Conservation (phyloP, 2,113 vertebrate genomes). For the Oceanites oceanicus region DNA sequence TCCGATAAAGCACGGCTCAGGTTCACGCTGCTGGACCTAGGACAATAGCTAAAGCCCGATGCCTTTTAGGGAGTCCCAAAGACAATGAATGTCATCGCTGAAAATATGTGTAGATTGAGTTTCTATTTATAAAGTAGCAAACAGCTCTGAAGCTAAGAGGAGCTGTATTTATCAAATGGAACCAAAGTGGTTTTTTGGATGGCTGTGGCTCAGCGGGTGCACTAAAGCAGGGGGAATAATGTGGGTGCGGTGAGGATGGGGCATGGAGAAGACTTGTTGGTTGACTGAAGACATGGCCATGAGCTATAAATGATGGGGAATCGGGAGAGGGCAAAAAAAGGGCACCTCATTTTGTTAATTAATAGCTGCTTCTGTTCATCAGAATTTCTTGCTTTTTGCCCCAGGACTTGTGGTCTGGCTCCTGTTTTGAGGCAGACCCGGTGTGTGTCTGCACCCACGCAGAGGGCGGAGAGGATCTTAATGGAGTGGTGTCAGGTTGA, state of each 20-base stretch:
- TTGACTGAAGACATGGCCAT: background rate
- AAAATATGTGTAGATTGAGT: slow-evolving; percentile 71
- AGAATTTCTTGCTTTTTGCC: background rate
- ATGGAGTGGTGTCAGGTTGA: background rate
- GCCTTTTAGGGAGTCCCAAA: slow-evolving; percentile 79
- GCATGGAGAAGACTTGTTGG: background rate
- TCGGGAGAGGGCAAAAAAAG: background rate
- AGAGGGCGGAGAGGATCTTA: background rate
- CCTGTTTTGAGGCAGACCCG: background rate
- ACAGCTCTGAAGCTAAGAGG: background rate
- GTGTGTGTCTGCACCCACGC: background rate
- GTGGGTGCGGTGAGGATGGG: background rate
- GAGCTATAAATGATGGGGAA: background rate
- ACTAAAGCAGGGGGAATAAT: background rate
- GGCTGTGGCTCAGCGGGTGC: background rate
- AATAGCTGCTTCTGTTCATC: background rate
- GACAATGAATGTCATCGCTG: slow-evolving; percentile 69
- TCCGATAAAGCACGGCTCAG: background rate
- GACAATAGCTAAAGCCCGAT: slow-evolving; percentile 23
- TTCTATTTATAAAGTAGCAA: slow-evolving; percentile 74
- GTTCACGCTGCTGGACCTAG: background rate
- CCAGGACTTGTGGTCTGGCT: background rate
- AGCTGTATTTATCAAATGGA: background rate
- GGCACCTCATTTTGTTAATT: background rate
- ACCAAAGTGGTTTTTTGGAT: background rate